A percentile compares a stretch with the other conserved stretches of the same genome.
Evolutionary conservation across 2,113 vertebrate species (phyloP).

Genomic region (Chaetodon trifascialis): DNA sequence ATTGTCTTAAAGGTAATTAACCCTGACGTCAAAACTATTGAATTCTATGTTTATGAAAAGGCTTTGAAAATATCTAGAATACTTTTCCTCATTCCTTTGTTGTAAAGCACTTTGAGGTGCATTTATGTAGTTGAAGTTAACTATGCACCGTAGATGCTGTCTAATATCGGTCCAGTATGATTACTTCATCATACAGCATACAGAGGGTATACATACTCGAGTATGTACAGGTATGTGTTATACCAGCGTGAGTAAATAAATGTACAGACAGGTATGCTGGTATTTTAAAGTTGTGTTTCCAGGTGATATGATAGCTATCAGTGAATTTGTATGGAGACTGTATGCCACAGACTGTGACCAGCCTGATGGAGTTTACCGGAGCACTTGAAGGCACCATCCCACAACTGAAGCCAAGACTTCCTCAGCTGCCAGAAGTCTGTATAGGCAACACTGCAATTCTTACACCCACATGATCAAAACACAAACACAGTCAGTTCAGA

Average conservation of each 20-base stretch:
- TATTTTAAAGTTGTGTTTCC: background rate
- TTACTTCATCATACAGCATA: no score
- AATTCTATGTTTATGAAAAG: no score
- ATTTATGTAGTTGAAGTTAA: no score
- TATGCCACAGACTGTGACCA: background rate
- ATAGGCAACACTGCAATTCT: background rate
- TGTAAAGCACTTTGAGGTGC: no score
- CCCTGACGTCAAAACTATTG: no score
- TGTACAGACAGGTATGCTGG: background rate
- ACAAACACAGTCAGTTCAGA: slow-evolving; percentile 14
- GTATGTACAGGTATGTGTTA: background rate
- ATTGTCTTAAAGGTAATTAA: no score
- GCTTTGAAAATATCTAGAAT: background rate
- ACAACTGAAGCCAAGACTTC: background rate
- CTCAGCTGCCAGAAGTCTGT: background rate
- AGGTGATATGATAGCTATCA: background rate
- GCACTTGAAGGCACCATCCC: background rate
- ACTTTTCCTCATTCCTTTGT: background rate
- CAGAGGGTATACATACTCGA: background rate
- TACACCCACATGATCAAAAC: background rate
- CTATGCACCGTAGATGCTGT: no score
- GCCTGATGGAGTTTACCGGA: background rate
- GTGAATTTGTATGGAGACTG: background rate
- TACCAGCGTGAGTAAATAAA: background rate
- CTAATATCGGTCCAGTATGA: no score